Evolutionary conservation across 2,113 vertebrate genomes (phyloP).

Genomic region (Sceloporus tristichus): DNA sequence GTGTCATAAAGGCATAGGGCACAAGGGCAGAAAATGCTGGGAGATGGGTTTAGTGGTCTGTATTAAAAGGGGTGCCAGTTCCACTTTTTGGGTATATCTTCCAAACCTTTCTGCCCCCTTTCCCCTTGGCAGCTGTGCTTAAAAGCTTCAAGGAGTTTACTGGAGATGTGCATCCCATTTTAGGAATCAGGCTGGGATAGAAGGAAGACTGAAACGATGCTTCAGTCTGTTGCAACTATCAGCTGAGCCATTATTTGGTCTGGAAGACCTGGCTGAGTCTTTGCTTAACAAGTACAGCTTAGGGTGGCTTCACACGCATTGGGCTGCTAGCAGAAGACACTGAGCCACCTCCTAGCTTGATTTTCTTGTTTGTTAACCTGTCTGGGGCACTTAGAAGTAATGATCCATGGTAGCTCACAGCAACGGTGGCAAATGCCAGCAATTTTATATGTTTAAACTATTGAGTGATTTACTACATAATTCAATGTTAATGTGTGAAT

Average conservation of each 20-base stretch:
- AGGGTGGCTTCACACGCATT: background rate
- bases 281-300: background rate
- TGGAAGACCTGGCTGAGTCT: background rate
- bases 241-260: background rate
- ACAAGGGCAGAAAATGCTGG: background rate
- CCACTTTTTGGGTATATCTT: background rate
- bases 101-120: background rate
- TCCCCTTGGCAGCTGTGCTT: background rate
- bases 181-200: background rate
- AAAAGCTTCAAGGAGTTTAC: background rate
- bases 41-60: background rate
- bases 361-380: background rate
- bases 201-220: background rate
- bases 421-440: background rate
- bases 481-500: conserved; percentile 8
- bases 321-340: background rate
- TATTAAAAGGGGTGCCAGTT: background rate
- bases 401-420: background rate
- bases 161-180: conserved; percentile 1
- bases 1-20: background rate
- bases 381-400: background rate
- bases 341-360: background rate
- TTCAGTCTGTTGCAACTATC: background rate
- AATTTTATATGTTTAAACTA: background rate
- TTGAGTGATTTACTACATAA: background rate